Evolutionary conservation across 2,797 vertebrate genomes (phyloP), one percentile per base, ranked within the genome.

Genomic region (Muscicapa comitata): DNA sequence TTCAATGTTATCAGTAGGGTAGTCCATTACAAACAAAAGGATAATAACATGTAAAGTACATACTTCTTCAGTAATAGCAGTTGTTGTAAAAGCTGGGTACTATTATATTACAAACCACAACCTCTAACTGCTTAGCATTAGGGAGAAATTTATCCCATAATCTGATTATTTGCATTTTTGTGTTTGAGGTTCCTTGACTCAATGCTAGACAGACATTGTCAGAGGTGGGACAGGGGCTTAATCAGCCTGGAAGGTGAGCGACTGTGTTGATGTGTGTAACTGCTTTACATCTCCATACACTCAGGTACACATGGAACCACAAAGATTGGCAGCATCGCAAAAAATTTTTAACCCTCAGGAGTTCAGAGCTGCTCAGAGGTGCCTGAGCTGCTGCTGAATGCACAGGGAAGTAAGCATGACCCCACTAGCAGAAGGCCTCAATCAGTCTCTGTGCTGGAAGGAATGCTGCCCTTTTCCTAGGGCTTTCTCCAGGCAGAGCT

Each of bases 151-250:
- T 81, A 72, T 63, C 51, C 47, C 63, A 21, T 63, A 65, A 84
- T 86, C 88, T 86, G 62, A 95, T 90, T 86, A 75, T 90, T 88
- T 4, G 3, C 66, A 47, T 84, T 84, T 84, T 93, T 88, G n/a
- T 86, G 29, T 63, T 70, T 73, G 92, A 86, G 78, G 54, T 83
- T 91, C 50, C 82, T 74, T 75, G 70, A 29, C 20, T 86, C 31
- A 59, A 1, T 66, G 58, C 57, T 88, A 90, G 91, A 37, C 62
- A 93, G 74, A n/a, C 67, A 59, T n/a, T 79, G 65, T 91, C 78
- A 82, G 58, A 91, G 94, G 47, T 62, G 70, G 70, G 66, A 51
- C 38, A 65, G 1, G 14, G 82, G 43, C 40, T 90, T 37, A 50
- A 59, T 18, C 5, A 75, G 45, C 37, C 58, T 2, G 1, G 71